These are phyloP conservation scores for Chrysogorgia sp. DNA, from an alignment of 92 coral and sea anemone genomes.

Conservation along the genomic window DNA sequence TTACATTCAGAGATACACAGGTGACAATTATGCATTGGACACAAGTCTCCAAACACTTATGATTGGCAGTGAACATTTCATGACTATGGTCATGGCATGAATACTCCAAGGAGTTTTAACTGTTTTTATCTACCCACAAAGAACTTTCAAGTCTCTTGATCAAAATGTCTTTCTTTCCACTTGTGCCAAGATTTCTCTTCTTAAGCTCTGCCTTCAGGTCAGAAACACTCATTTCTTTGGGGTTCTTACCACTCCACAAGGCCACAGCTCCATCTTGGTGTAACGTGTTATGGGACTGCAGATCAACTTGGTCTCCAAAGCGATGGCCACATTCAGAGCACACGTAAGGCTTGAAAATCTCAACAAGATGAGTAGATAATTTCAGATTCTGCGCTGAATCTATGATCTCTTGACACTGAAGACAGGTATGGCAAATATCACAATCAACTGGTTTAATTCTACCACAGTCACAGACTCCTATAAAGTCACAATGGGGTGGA, in stretches of 20 bases:
- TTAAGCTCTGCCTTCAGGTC: conserved; percentile 53
- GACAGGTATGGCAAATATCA: conserved; percentile 25
- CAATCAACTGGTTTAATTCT: conserved; percentile 34
- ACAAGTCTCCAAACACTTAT: conserved; percentile 63
- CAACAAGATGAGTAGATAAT: conserved; percentile 11
- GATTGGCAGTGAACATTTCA: conserved; percentile 22
- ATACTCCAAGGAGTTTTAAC: too few relatives aligned
- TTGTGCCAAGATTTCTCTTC: conserved; percentile 48
- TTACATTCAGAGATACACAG: conserved; percentile 63
- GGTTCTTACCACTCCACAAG: conserved; percentile 50
- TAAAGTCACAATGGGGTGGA: conserved; percentile 53
- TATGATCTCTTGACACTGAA: conserved; percentile 19
- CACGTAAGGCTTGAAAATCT: conserved; percentile 45
- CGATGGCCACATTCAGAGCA: conserved; percentile 49
- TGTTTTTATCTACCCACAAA: conserved; percentile 38
- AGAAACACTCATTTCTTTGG: conserved; percentile 50
- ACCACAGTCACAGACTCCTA: conserved; percentile 51
- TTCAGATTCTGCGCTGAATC: conserved; percentile 39
- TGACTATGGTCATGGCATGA: too few relatives aligned
- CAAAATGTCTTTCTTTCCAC: conserved; percentile 59
- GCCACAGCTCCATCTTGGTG: conserved; percentile 25
- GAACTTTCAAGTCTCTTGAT: conserved; percentile 56
- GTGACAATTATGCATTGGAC: conserved; percentile 55
- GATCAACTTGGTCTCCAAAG: conserved; percentile 47
- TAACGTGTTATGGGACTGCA: conserved; percentile 30